Base-by-base conservation (phyloP, 2,797 vertebrate species). In the Lutjanus argentimaculatus region DNA sequence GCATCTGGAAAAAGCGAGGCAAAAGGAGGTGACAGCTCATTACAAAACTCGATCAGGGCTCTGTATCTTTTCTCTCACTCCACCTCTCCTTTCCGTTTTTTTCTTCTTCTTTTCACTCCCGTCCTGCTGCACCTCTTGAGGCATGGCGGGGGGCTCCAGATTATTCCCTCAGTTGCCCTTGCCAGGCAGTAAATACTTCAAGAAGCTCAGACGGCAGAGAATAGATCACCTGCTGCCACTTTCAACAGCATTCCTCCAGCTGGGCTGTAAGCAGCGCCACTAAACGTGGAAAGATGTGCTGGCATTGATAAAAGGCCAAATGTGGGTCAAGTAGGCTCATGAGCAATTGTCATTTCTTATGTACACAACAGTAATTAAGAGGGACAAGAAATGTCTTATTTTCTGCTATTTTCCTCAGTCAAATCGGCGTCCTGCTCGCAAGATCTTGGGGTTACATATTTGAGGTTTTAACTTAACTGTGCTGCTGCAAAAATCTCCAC, bases 161-260 rank as follows among this genome's bases (percentile, higher is more conserved):
- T 90, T 82, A 86, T 91, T 89, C 87, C 82, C 85, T 88, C 62
- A 84, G 85, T 85, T 77, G 84, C 83, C 81, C 80, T 91, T 84
- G 72, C 85, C 78, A 83, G 77, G 80, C 80, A 84, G 89, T 91
- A 89, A 93, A 93, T 87, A 89, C 88, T 88, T 90, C 79, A 90
- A 88, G 81, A 70, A 62, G 85, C 84, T 93, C 84, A 70, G 68
- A 40, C 83, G 73, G 79, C 67, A 76, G 73, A 90, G 83, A 84
- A 86, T 88, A 84, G 83, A 83, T 91, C 83, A 88, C 84, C 88
- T 77, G 84, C 85, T 80, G 87, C 85, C 75, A 67, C 82, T 72
- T 75, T 77, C 68, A 74, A 49, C 70, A 73, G 22, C 71, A 19
- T 77, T 84, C 63, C 66, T 85, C 76, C 42, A 21, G 80, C 75